Conservation (phyloP, 2,888 invertebrate species). For the Melangyna quadrimaculata region DNA sequence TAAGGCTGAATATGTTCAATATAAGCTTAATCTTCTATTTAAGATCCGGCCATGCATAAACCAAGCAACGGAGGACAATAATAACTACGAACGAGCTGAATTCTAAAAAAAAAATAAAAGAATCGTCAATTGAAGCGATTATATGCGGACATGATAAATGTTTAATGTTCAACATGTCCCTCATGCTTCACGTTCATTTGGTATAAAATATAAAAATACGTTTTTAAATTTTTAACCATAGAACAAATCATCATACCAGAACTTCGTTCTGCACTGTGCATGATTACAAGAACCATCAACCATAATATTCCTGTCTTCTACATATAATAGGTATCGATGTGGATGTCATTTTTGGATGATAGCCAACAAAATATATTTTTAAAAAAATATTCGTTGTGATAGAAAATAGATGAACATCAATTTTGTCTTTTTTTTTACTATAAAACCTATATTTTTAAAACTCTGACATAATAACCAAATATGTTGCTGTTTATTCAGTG, state of each 20-base stretch:
- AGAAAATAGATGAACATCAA: not conserved
- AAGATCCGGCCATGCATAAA: conserved; percentile 1
- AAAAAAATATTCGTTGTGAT: not conserved
- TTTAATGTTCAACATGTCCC: conserved; percentile 57
- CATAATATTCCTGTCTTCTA: not conserved
- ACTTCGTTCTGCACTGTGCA: conserved; percentile 11
- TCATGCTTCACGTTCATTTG: conserved; percentile 24
- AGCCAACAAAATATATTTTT: conserved; percentile 39
- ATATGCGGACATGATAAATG: conserved; percentile 61
- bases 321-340: not conserved
- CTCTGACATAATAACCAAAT: conserved; percentile 16
- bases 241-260: conserved; percentile 28
- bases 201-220: not conserved
- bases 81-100: not conserved
- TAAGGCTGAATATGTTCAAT: too few species aligned
- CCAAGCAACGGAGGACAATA: not conserved
- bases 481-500: conserved; percentile 10
- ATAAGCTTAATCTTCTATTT: too few species aligned
- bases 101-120: conserved; percentile 1
- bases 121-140: conserved; percentile 58
- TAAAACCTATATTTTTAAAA: conserved; percentile 5
- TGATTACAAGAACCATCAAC: conserved; percentile 27
- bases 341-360: conserved; percentile 24
- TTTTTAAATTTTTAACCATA: conserved; percentile 22
- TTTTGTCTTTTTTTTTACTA: conserved; percentile 18